Percentiles rank a stretch among this genome's conserved stretches.
These are phyloP conservation scores for Lasioglossum morio DNA, from an alignment of 2,888 invertebrate genomes.

Conservation along the genomic window DNA sequence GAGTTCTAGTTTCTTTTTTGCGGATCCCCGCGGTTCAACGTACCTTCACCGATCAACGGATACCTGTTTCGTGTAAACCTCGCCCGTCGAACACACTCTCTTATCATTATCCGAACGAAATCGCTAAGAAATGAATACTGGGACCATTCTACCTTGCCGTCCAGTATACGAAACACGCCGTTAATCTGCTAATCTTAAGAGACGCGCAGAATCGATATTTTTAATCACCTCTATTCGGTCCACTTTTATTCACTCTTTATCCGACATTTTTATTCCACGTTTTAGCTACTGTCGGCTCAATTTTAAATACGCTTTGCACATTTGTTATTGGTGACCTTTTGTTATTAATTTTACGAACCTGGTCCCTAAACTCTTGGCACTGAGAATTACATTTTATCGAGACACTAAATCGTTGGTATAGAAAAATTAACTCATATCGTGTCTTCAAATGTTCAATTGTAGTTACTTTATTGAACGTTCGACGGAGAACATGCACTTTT, in stretches of 20 bases:
- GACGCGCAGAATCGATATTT: neutral
- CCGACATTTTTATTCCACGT: neutral
- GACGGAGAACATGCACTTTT: neutral
- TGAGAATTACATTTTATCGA: no score
- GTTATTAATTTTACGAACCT: no score
- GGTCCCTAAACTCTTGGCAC: no score
- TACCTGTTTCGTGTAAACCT: neutral
- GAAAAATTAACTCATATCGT: neutral
- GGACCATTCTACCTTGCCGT: neutral
- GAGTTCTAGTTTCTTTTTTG: slow-evolving; percentile 7
- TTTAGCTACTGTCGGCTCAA: neutral
- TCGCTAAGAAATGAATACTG: neutral
- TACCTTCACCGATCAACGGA: slow-evolving; percentile 12
- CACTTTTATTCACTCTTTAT: neutral
- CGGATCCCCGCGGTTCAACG: slow-evolving; percentile 28
- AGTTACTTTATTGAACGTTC: no score
- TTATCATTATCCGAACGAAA: slow-evolving; percentile 3
- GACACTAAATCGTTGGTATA: neutral
- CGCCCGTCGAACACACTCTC: neutral
- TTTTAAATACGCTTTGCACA: no score
- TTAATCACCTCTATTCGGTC: neutral
- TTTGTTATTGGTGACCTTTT: no score
- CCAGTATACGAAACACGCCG: neutral
- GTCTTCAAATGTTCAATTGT: no score
- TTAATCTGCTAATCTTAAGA: neutral